These are phyloP conservation scores for Noctuana brunneofusca DNA, from an alignment of 2,888 invertebrate species.

Conservation along the genomic window DNA sequence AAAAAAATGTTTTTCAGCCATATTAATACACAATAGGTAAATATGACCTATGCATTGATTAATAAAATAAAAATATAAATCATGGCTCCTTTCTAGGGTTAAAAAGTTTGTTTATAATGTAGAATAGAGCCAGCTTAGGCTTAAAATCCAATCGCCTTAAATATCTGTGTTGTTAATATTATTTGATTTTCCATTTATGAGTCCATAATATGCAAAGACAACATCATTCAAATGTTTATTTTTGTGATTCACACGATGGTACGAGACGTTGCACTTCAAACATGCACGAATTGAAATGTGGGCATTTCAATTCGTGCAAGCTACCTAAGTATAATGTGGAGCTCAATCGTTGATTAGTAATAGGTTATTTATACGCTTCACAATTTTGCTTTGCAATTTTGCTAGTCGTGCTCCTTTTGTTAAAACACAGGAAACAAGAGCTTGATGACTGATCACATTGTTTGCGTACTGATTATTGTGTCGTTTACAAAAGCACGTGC, in stretches of 20 bases:
- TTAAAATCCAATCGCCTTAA: too few relatives aligned
- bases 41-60: too few relatives aligned
- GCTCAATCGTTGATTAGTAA: background rate
- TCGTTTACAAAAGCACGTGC: constrained; percentile 66
- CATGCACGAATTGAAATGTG: background rate
- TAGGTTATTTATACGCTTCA: background rate
- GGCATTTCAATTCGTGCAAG: background rate
- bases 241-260: constrained; percentile 13
- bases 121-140: background rate
- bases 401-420: constrained; percentile 10
- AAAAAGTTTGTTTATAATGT: too few relatives aligned
- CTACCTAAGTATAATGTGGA: background rate
- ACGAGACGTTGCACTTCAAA: constrained; percentile 13
- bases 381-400: background rate
- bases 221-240: constrained; percentile 16
- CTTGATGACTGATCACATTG: constrained; percentile 41
- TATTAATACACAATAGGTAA: too few relatives aligned
- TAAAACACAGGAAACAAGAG: constrained; percentile 37
- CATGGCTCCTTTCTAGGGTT: too few relatives aligned
- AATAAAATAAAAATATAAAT: too few relatives aligned
- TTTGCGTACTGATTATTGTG: constrained; percentile 55
- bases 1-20: too few relatives aligned
- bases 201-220: constrained; percentile 4
- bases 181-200: constrained; percentile 17
- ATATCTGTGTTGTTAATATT: background rate